Evolutionary conservation across 2,797 vertebrate genomes (phyloP), one percentile per base, ranked within the genome.

Genomic region (Atherinosoma microstoma): DNA sequence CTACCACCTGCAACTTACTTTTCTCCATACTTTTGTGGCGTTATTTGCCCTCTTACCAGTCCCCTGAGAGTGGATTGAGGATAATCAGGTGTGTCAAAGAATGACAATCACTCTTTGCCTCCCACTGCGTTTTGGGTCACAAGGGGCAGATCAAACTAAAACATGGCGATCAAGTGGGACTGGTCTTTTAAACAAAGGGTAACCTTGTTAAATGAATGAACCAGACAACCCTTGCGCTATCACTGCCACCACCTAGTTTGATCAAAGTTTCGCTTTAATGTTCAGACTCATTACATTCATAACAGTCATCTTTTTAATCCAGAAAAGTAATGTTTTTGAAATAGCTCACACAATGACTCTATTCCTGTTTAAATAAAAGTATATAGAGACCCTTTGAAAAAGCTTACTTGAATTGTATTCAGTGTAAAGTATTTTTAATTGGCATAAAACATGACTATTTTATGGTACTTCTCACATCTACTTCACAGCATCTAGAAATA

Each of bases 61-160:
- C 58, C 75, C 70, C 35, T 27, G 38, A 18, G 70, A 58, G 59
- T 38, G 74, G 80, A 79, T 80, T 71, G 74, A 71, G 78, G 72
- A 84, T 89, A 89, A 87, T 88, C 89, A 84, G 80, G 82, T 79
- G 58, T 78, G 86, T 88, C 77, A 86, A 79, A 83, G 90, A 78
- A 83, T 88, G 81, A 82, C 79, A 91, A 82, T 73, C 70, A 42
- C 64, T 80, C 34, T 42, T 57, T 62, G 60, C 83, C 79, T 83
- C 87, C 90, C 79, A 77, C 67, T 1, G 72, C 30, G 77, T 74
- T 87, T 78, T 66, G 62, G 85, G 84, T 87, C 85, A 64, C 59
- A n/a, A 16, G 34, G 58, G 82, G 64, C 59, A 42, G 70, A 84
- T 89, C 78, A 82, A 77, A 84, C 75, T 70, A 62, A 88, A 84